Evolutionary conservation across 2,113 vertebrate genomes (phyloP).

Genomic region (Plestiodon gilberti): DNA sequence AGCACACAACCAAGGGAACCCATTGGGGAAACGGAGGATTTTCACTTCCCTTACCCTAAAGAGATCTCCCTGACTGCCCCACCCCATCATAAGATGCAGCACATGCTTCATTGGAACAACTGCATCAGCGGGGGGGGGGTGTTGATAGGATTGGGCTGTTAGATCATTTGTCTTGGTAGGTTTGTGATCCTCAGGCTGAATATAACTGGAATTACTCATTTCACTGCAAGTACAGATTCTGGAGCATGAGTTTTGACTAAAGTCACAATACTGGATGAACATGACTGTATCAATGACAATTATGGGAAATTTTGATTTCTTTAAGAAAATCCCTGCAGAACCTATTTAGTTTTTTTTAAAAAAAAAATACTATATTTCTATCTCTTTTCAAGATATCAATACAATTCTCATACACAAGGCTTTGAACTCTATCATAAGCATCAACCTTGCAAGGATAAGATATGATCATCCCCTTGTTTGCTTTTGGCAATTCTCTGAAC

Average conservation of each 20-base stretch:
- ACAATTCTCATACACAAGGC: neutral
- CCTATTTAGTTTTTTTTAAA: neutral
- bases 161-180: neutral
- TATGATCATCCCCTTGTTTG: neutral
- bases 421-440: neutral
- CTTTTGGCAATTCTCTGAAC: neutral
- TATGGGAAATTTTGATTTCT: neutral
- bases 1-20: too few relatives aligned
- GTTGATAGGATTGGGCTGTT: too few relatives aligned
- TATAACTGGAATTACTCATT: neutral
- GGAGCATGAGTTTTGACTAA: neutral
- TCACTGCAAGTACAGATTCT: neutral
- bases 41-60: too few relatives aligned
- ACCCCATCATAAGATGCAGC: too few relatives aligned
- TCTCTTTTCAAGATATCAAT: conserved; percentile 29
- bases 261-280: neutral
- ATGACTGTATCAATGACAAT: neutral
- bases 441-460: conserved; percentile 20
- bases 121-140: too few relatives aligned
- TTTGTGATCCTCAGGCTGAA: neutral
- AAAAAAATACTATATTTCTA: neutral
- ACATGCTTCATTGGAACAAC: too few relatives aligned
- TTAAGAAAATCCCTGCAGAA: neutral
- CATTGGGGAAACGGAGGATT: too few relatives aligned
- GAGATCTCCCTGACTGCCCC: too few relatives aligned